Percentiles rank a stretch among this genome's conserved stretches.
Conservation (phyloP, 1,140 invertebrate genomes). For the Himalopsyche phryganea region DNA sequence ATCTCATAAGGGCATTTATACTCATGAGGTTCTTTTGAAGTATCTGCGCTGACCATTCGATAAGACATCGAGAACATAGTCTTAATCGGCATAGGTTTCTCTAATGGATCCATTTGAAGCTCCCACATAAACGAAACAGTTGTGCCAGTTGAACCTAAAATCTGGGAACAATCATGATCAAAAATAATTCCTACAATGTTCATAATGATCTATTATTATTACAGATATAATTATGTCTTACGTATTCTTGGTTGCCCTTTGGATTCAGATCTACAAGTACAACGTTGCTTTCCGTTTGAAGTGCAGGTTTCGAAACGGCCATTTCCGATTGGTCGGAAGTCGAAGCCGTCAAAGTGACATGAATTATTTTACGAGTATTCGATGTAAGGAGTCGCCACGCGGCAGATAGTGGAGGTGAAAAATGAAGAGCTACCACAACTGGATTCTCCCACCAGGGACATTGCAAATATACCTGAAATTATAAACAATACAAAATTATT, state of each 20-base stretch:
- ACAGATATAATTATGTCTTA: no score
- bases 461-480: constrained; percentile 54
- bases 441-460: constrained; percentile 73
- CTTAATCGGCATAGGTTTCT: constrained; percentile 59
- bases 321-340: constrained; percentile 58
- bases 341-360: constrained; percentile 70
- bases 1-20: constrained; percentile 58
- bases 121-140: constrained; percentile 83
- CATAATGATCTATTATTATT: no score
- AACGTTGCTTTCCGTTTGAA: constrained; percentile 55
- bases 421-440: constrained; percentile 67
- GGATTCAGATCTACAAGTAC: constrained; percentile 65
- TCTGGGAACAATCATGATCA: constrained; percentile 38
- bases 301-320: constrained; percentile 56
- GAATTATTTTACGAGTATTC: constrained; percentile 74
- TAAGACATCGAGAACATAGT: constrained; percentile 69
- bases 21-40: constrained; percentile 48
- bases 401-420: constrained; percentile 76
- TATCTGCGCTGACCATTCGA: constrained; percentile 45
- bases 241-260: constrained; percentile 36
- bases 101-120: constrained; percentile 61
- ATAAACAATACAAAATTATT: no score
- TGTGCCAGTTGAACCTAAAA: constrained; percentile 57
- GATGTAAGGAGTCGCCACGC: constrained; percentile 79
- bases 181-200: no score